Conservation (phyloP, 2,113 vertebrate species). For the Pogona vitticeps region DNA sequence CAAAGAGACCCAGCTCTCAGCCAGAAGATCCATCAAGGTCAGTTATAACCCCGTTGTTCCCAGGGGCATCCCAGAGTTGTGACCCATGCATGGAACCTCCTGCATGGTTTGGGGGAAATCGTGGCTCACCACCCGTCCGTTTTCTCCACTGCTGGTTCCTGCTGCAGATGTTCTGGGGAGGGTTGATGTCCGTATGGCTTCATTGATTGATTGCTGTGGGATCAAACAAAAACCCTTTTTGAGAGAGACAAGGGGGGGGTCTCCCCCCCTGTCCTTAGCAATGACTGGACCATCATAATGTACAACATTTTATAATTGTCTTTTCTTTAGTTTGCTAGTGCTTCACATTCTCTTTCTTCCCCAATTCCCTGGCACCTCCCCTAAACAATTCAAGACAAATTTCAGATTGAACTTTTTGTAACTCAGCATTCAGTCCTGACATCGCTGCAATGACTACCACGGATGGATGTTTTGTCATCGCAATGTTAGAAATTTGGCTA, state of each 20-base stretch:
- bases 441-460: not conserved
- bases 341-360: slow-evolving; percentile 27
- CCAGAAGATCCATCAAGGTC: slow-evolving; percentile 75
- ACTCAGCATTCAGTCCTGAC: not conserved
- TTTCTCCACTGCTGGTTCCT: slow-evolving; percentile 90
- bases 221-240: slow-evolving; percentile 88
- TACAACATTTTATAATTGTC: slow-evolving; percentile 26
- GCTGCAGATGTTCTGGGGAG: slow-evolving; percentile 90
- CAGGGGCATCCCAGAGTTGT: slow-evolving; percentile 95
- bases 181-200: slow-evolving; percentile 95
- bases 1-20: slow-evolving; percentile 75
- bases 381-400: not conserved
- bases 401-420: not conserved
- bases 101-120: slow-evolving; percentile 98
- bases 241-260: slow-evolving; percentile 80
- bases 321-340: slow-evolving; percentile 19
- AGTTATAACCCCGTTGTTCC: slow-evolving; percentile 96
- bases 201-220: slow-evolving; percentile 95
- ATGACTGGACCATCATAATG: slow-evolving; percentile 52
- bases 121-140: slow-evolving; percentile 95
- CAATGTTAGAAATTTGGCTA: not conserved
- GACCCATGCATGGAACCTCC: slow-evolving; percentile 97
- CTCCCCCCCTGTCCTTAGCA: slow-evolving; percentile 78
- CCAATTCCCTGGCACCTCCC: slow-evolving; percentile 27
- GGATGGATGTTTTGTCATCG: not conserved